These are phyloP conservation scores for Choreutis nemorana DNA, from an alignment of 2,888 invertebrate genomes.

Conservation along the genomic window DNA sequence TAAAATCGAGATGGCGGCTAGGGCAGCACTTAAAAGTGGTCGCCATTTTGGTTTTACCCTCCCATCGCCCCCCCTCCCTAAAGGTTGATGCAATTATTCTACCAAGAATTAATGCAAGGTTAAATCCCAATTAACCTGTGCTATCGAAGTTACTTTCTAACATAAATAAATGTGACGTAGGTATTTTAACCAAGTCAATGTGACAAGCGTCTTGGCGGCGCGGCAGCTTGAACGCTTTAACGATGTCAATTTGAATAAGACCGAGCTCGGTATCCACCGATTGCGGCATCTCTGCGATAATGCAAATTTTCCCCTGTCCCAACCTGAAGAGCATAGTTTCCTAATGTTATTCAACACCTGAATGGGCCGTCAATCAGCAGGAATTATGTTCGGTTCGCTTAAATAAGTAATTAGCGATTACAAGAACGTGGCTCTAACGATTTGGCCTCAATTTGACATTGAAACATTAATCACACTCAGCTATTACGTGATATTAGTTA, in stretches of 20 bases:
- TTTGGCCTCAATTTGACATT: background rate
- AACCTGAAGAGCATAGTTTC: constrained; percentile 30
- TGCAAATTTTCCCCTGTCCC: constrained; percentile 34
- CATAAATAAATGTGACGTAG: no score
- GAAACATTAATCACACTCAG: no score
- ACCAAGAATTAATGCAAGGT: no score
- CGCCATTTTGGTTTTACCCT: no score
- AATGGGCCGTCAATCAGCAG: constrained; percentile 35
- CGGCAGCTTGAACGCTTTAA: constrained; percentile 28
- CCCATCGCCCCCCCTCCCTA: no score
- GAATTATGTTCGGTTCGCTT: constrained; percentile 1
- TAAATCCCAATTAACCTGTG: no score
- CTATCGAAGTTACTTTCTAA: no score
- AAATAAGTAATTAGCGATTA: constrained; percentile 1
- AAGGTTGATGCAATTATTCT: no score
- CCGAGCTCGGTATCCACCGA: constrained; percentile 28
- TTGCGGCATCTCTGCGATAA: constrained; percentile 26
- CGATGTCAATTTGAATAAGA: constrained; percentile 46
- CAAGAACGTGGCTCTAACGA: background rate
- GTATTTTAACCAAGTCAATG: no score
- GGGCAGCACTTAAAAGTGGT: no score
- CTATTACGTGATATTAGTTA: no score
- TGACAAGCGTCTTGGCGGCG: constrained; percentile 2
- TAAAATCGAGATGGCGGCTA: no score
- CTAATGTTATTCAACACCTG: constrained; percentile 34